Evolutionary conservation across 2,113 vertebrate species (phyloP), one percentile per base, ranked within the genome.

Genomic region (Sciurus niger): DNA sequence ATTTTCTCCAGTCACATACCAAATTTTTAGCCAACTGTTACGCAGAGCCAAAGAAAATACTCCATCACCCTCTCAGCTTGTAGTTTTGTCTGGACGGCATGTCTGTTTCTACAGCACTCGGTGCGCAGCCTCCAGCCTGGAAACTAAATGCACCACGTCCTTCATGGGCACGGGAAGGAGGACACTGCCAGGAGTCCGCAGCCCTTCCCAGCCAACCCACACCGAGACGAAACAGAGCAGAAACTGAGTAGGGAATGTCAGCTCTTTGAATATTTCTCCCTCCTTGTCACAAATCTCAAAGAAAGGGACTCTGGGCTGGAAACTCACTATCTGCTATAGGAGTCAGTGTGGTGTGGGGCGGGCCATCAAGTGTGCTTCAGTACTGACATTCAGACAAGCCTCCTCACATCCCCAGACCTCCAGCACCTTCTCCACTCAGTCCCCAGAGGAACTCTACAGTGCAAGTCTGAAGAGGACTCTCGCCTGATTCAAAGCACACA

Each of bases 1-100:
- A 67, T 83, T 58, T 72, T 37, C 48, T 90, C 78, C 68, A 90
- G 55, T 53, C 32, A 72, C 58, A 37, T 48, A 65, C 4, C 10
- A 65, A 77, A 73, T 70, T 63, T 85, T 63, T 16, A 80, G 53
- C 11, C 43, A 70, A 3, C 43, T 58, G 65, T 77, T 78, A 73
- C 43, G 20, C 32, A 97, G 58, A 95, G 68, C 65, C 82, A 53
- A 83, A 93, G 77, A 82, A 76, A 53, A 85, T 28, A 63, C 60
- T 63, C 60, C n/a, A 40, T 77, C 25, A n/a, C 24, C 11, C 51
- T 43, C 14, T 25, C 22, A 34, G 30, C 34, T n/a, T 46, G 8
- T 7, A 30, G 30, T 32, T 67, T n/a, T 72, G 28, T 43, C 53
- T 53, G 43, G 28, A 20, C 4, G 0, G 4, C 8, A 11, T 0